A percentile compares a stretch with the other conserved stretches of the same genome.
Evolutionary conservation across 2,888 invertebrate genomes (phyloP).

Genomic region (Drosophila histrio): DNA sequence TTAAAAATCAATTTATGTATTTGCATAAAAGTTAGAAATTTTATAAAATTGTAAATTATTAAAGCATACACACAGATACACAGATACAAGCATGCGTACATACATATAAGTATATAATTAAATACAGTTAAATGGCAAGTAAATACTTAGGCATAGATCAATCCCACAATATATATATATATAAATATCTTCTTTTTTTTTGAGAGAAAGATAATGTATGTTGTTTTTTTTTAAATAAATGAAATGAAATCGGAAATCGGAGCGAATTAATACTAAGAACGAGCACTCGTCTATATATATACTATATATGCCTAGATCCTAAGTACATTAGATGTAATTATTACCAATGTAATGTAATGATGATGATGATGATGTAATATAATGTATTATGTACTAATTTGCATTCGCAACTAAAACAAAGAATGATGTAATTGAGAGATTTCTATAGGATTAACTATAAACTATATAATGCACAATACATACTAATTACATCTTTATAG

Average conservation of each 20-base stretch:
- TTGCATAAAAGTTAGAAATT: constrained; percentile 54
- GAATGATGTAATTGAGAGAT: constrained; percentile 39
- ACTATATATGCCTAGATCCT: constrained; percentile 22
- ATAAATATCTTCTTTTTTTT: constrained; percentile 26
- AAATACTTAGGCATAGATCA: constrained; percentile 33
- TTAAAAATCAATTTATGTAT: constrained; percentile 31
- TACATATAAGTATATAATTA: constrained; percentile 17
- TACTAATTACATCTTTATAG: not conserved
- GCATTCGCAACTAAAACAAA: constrained; percentile 69
- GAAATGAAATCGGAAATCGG: constrained; percentile 21
- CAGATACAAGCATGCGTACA: too few species aligned
- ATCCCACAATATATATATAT: constrained; percentile 39
- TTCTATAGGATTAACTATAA: constrained; percentile 9
- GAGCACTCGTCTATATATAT: constrained; percentile 11
- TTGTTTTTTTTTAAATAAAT: constrained; percentile 38
- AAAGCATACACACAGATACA: constrained; percentile 4
- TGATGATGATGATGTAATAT: constrained; percentile 14
- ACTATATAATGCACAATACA: constrained; percentile 10
- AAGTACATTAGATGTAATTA: constrained; percentile 23
- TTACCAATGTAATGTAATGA: constrained; percentile 28
- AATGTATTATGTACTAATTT: constrained; percentile 46
- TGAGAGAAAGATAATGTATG: not conserved
- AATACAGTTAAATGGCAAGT: constrained; percentile 38
- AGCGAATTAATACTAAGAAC: constrained; percentile 3
- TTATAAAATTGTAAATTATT: constrained; percentile 73